Conservation (phyloP, 2,113 vertebrate genomes). For the Callospermophilus lateralis region DNA sequence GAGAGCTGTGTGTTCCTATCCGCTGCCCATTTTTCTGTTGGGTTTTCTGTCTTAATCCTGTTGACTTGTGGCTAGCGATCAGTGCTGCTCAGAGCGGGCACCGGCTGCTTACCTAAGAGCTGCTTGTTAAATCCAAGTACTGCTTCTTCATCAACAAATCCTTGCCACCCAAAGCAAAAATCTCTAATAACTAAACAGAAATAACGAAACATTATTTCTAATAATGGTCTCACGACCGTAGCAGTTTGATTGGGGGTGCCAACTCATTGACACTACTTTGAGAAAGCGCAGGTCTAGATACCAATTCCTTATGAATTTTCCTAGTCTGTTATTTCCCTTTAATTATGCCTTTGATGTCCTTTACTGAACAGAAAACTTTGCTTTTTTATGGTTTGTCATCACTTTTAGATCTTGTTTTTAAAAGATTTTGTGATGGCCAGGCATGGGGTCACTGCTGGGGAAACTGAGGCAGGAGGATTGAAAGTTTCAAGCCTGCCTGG, state of each 20-base stretch:
- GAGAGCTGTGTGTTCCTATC: slow-evolving; percentile 1
- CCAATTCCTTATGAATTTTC: not conserved
- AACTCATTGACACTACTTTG: not conserved
- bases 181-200: not conserved
- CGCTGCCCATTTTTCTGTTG: not conserved
- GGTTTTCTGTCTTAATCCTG: not conserved
- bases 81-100: not conserved
- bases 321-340: not conserved
- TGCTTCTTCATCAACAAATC: not conserved
- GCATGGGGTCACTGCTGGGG: too few relatives aligned
- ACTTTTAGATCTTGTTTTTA: slow-evolving; percentile 45
- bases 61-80: not conserved
- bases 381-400: not conserved
- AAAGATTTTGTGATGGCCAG: slow-evolving; percentile 10
- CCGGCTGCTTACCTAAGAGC: not conserved
- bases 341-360: not conserved
- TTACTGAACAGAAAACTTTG: not conserved
- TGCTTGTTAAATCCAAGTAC: not conserved
- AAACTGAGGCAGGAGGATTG: not conserved
- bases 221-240: not conserved
- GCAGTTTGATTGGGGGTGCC: not conserved
- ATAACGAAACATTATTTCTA: too few relatives aligned
- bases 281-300: not conserved
- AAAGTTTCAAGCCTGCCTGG: not conserved
- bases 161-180: not conserved